phyloP scores from a whole-genome alignment of 2,113 vertebrate genomes.

The Trachemys scripta region DNA sequence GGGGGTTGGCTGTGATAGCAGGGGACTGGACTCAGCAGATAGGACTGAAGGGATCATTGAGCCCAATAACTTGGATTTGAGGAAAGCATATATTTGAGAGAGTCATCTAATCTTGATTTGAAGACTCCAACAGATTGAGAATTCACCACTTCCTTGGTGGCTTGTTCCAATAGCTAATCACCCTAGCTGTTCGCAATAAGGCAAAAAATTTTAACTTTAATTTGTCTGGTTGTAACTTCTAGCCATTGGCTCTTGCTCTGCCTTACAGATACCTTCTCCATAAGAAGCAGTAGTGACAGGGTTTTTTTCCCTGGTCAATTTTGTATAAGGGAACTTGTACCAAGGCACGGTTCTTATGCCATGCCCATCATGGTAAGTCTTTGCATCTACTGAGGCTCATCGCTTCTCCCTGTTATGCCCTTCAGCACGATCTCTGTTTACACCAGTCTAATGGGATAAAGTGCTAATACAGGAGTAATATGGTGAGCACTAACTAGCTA shows the following conservation, averaged over 20 bases:
- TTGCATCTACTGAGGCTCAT: too few species aligned
- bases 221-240: neutral
- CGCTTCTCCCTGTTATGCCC: too few species aligned
- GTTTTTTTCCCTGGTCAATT: neutral
- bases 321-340: neutral
- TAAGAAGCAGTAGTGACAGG: neutral
- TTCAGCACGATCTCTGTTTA: too few species aligned
- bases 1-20: neutral
- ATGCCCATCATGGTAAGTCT: too few species aligned
- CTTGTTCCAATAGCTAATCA: neutral
- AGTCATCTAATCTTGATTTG: neutral
- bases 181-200: neutral
- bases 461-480: too few species aligned
- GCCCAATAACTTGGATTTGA: neutral
- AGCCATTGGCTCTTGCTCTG: fast-evolving
- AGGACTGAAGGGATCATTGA: neutral
- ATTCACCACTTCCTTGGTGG: neutral
- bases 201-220: too few species aligned
- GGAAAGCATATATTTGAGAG: fast-evolving
- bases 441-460: too few species aligned
- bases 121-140: neutral
- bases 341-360: too few species aligned
- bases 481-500: neutral
- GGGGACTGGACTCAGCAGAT: neutral
- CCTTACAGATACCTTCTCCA: neutral